phyloP scores from a whole-genome alignment of 2,113 vertebrate species.

The Baryphthengus martii region DNA sequence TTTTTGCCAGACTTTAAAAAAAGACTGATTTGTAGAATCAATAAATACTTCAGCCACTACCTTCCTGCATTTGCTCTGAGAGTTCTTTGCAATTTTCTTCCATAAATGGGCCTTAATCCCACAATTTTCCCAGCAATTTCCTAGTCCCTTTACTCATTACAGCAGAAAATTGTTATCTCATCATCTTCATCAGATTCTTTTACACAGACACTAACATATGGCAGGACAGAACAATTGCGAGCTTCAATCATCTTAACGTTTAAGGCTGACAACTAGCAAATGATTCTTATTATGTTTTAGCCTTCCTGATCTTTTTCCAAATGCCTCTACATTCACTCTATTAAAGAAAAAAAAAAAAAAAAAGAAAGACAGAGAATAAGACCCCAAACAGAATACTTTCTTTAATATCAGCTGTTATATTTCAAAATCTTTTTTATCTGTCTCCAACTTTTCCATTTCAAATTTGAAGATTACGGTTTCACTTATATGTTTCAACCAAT shows the following conservation, averaged over 20 bases:
- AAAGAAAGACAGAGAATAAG: background rate
- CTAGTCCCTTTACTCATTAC: constrained; percentile 26
- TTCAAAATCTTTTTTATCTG: background rate
- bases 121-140: constrained; percentile 57
- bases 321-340: background rate
- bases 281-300: constrained; percentile 29
- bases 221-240: constrained; percentile 39
- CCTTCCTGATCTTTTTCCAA: constrained; percentile 13
- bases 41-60: constrained; percentile 13
- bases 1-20: background rate
- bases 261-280: constrained; percentile 44
- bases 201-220: constrained; percentile 28
- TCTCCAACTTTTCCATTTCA: background rate
- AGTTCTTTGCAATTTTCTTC: constrained; percentile 51
- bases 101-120: constrained; percentile 48
- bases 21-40: constrained; percentile 12
- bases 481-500: background rate
- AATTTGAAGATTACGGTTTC: background rate
- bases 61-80: background rate
- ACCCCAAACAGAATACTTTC: background rate
- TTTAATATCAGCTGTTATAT: background rate
- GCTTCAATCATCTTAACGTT: constrained; percentile 38
- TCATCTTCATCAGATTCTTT: constrained; percentile 51
- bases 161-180: constrained; percentile 53
- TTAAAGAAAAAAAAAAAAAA: background rate